phyloP scores from a whole-genome alignment of 2,113 vertebrate species.

The Indicator maculatus region DNA sequence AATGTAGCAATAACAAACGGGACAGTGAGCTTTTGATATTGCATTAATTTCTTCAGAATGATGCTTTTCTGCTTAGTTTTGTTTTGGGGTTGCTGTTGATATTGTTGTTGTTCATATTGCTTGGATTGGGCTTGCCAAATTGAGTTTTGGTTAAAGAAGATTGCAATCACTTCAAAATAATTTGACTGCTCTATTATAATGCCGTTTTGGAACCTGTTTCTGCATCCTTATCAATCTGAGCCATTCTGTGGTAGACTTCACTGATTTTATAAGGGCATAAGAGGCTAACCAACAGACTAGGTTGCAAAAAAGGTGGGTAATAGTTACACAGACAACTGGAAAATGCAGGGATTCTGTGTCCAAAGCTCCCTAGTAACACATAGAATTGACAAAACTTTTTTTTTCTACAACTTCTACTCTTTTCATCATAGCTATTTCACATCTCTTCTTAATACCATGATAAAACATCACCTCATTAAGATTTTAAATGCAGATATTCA shows the following conservation, averaged over 20 bases:
- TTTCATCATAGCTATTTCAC: background rate
- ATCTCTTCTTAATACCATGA: background rate
- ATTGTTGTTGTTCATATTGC: background rate
- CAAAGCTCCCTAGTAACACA: background rate
- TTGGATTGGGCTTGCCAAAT: background rate
- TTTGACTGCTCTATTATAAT: background rate
- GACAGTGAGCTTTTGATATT: background rate
- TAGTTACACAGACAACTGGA: background rate
- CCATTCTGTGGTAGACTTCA: background rate
- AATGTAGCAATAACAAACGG: no score
- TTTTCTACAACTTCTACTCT: background rate
- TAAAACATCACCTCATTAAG: background rate
- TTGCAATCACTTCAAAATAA: background rate
- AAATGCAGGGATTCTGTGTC: background rate
- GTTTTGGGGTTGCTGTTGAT: background rate
- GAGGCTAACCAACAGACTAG: background rate
- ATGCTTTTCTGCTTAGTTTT: background rate
- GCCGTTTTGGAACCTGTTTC: background rate
- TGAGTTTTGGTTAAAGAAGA: background rate
- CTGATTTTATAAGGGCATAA: background rate
- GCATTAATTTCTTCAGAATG: background rate
- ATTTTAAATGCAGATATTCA: slow-evolving; percentile 19
- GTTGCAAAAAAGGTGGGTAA: background rate
- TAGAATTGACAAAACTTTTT: background rate
- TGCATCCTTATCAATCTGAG: background rate